phyloP scores from a whole-genome alignment of 2,888 invertebrate genomes.

The Drosophila quinaria region DNA sequence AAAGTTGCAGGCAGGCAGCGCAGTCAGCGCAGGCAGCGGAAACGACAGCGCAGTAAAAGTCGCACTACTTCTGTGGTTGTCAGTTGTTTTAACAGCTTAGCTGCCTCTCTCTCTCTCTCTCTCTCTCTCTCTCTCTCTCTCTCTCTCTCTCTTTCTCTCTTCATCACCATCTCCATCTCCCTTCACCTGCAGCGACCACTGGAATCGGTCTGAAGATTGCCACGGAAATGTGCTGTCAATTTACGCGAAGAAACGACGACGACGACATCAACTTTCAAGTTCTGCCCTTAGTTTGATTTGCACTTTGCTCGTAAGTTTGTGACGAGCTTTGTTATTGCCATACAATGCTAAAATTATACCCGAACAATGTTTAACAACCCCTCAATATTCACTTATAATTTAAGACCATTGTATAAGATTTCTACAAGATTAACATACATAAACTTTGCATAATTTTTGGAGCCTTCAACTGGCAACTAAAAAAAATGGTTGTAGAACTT shows the following conservation, averaged over 20 bases:
- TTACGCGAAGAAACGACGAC: slow-evolving; percentile 43
- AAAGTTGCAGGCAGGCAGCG: slow-evolving; percentile 63
- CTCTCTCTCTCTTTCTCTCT: background rate
- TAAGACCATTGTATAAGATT: slow-evolving; percentile 3
- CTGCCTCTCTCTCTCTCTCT: slow-evolving; percentile 4
- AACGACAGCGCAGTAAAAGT: slow-evolving; percentile 80
- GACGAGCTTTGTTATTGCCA: slow-evolving; percentile 38
- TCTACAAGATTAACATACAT: background rate
- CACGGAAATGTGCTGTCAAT: slow-evolving; percentile 80
- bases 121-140: background rate
- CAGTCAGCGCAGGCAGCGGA: slow-evolving; percentile 59
- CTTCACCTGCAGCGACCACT: slow-evolving; percentile 1
- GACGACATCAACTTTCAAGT: slow-evolving; percentile 56
- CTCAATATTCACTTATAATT: slow-evolving; percentile 30
- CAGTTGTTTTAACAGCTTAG: slow-evolving; percentile 82
- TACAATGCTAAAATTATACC: slow-evolving; percentile 32
- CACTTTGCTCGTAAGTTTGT: slow-evolving; percentile 43
- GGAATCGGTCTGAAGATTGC: slow-evolving; percentile 47
- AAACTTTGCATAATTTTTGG: slow-evolving; percentile 18
- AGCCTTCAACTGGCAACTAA: slow-evolving; percentile 18
- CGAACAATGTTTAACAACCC: slow-evolving; percentile 25
- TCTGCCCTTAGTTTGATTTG: slow-evolving; percentile 61
- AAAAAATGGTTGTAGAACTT: slow-evolving; percentile 29
- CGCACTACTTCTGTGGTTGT: slow-evolving; percentile 82
- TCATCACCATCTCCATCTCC: background rate